Percentiles rank a stretch among this genome's conserved stretches.
These are phyloP conservation scores for Paguma larvata DNA, from an alignment of 2,797 vertebrate species.

Conservation along the genomic window DNA sequence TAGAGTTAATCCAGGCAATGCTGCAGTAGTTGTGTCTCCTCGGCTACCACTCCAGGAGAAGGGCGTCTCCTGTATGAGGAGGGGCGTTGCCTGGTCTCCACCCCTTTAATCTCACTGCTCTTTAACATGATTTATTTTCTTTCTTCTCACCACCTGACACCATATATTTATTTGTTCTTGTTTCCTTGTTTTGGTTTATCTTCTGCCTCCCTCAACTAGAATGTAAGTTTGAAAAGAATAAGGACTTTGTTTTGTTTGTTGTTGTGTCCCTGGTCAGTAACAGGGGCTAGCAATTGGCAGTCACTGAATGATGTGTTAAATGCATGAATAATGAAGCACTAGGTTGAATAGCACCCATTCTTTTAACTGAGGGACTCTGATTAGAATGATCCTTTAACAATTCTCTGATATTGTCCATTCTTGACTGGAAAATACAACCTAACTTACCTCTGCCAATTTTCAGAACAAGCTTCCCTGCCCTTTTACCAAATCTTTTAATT, in stretches of 20 bases:
- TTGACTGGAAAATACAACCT: neutral
- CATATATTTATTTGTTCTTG: neutral
- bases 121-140: conserved; percentile 40
- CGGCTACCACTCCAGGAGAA: too few species aligned
- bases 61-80: too few species aligned
- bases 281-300: neutral
- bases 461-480: neutral
- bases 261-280: neutral
- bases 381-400: neutral
- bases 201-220: neutral
- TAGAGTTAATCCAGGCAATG: too few species aligned
- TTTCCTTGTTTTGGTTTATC: neutral
- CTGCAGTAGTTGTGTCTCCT: too few species aligned
- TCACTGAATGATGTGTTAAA: neutral
- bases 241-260: neutral
- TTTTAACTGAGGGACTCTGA: neutral
- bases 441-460: conserved; percentile 1
- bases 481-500: neutral
- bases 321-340: neutral
- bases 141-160: neutral
- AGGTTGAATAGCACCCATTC: neutral
- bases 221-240: neutral
- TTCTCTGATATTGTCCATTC: neutral
- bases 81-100: too few species aligned
- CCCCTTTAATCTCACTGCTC: neutral